These are phyloP conservation scores for Orycteropus afer DNA, from an alignment of 2,113 vertebrate species.

Conservation along the genomic window DNA sequence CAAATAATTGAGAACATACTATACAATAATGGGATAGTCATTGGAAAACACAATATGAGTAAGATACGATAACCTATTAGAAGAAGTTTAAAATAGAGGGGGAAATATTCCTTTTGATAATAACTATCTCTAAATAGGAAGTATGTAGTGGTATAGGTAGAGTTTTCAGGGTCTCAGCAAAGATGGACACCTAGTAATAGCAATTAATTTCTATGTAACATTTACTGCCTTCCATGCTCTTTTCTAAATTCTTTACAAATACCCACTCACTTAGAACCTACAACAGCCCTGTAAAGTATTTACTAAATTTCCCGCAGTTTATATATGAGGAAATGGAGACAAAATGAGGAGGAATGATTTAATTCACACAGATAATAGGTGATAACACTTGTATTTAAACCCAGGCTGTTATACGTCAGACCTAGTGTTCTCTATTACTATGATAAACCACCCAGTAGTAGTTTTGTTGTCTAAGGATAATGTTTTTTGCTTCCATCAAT, in stretches of 20 bases:
- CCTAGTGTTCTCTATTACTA: neutral
- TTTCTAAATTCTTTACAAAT: neutral
- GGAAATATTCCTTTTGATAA: neutral
- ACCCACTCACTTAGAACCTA: no score
- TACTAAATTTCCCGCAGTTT: neutral
- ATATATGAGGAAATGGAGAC: neutral
- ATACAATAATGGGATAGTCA: neutral
- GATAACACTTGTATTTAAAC: neutral
- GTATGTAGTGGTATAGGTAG: neutral
- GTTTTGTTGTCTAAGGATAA: neutral
- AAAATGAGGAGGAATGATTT: neutral
- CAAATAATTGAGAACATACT: neutral
- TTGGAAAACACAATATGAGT: neutral
- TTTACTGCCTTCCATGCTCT: neutral
- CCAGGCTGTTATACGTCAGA: neutral
- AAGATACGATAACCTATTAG: neutral
- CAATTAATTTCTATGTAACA: neutral
- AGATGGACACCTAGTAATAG: neutral
- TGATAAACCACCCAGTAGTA: neutral
- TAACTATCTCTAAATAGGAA: neutral
- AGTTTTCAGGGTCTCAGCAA: neutral
- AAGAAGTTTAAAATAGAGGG: neutral
- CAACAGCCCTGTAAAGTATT: neutral
- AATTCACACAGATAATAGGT: neutral
- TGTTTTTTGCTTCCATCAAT: neutral